These are phyloP conservation scores for pig (Sus scrofa) DNA, from an alignment of 2,113 vertebrate genomes.

Conservation along the genomic window DNA sequence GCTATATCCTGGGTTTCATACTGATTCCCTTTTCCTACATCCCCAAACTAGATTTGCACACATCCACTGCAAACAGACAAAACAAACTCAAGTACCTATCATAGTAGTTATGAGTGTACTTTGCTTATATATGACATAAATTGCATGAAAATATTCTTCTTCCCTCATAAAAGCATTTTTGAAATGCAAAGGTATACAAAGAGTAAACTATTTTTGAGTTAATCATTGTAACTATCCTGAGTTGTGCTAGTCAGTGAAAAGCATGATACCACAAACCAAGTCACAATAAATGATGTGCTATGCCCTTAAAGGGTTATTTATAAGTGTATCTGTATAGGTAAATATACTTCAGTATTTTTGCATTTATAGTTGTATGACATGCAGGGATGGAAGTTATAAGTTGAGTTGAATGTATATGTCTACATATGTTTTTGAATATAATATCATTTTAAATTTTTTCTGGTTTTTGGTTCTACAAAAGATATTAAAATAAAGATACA, in stretches of 20 bases:
- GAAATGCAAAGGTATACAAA: constrained; percentile 14
- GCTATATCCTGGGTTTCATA: not conserved
- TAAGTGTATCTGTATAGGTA: not conserved
- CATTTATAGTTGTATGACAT: not conserved
- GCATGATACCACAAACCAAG: not conserved
- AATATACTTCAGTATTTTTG: not conserved
- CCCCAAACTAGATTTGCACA: not conserved
- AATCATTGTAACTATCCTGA: constrained; percentile 40
- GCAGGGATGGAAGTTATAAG: not conserved
- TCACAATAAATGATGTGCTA: not conserved
- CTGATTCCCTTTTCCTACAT: not conserved
- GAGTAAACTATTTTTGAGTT: constrained; percentile 29
- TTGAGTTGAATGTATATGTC: not conserved
- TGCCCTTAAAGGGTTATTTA: not conserved
- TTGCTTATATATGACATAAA: not conserved
- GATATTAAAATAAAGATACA: constrained; percentile 9
- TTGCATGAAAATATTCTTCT: not conserved
- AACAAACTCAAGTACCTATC: not conserved
- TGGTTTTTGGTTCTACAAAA: not conserved
- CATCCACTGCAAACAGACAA: not conserved
- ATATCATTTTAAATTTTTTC: constrained; percentile 1
- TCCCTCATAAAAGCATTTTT: not conserved
- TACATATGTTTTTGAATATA: constrained; percentile 3
- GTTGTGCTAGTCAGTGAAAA: not conserved
- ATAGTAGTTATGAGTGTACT: not conserved